Evolutionary conservation across 2,797 vertebrate genomes (phyloP).

Genomic region (Cossypha dichroa): DNA sequence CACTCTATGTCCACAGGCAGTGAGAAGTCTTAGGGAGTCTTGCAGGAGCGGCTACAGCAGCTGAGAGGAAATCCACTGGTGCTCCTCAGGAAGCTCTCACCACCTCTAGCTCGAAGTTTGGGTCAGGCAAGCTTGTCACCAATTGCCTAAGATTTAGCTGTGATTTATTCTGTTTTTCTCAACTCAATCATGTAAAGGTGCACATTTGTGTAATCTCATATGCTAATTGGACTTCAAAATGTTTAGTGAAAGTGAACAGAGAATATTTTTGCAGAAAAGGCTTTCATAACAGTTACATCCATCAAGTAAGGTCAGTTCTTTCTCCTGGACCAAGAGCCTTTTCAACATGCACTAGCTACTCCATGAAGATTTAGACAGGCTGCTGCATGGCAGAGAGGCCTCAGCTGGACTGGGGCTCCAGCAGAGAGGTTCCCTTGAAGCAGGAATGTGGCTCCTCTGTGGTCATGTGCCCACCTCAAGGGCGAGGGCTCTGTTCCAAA

Average conservation of each 20-base stretch:
- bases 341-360: background rate
- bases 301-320: background rate
- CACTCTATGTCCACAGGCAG: background rate
- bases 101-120: background rate
- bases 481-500: fast-evolving
- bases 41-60: fast-evolving
- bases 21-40: background rate
- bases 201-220: background rate
- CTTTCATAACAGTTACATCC: background rate
- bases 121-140: background rate
- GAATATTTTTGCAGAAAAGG: background rate
- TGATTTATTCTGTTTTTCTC: background rate
- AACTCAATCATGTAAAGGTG: background rate
- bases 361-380: fast-evolving
- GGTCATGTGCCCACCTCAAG: background rate
- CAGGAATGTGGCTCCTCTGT: background rate
- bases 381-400: background rate
- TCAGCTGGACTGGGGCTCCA: background rate
- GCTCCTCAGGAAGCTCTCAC: background rate
- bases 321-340: background rate
- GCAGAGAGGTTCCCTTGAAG: background rate
- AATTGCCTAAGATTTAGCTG: background rate
- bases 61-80: background rate
- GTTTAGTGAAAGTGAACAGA: background rate
- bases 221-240: background rate